phyloP scores from a whole-genome alignment of 2,113 vertebrate species.

The Spea bombifrons region DNA sequence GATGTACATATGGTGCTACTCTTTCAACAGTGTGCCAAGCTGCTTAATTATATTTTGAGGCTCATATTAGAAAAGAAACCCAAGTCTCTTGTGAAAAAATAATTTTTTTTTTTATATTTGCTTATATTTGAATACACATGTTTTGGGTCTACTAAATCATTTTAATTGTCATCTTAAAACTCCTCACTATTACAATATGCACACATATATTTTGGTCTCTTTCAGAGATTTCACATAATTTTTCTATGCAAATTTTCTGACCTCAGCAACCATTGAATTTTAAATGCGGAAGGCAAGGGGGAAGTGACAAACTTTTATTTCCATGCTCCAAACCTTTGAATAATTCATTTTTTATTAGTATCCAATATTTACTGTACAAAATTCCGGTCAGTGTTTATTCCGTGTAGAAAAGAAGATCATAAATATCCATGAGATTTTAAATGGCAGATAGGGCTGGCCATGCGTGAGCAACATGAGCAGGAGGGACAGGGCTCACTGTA shows the following conservation, averaged over 20 bases:
- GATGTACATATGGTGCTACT: too few relatives aligned
- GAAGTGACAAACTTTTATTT: constrained; percentile 20
- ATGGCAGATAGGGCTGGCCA: constrained; percentile 32
- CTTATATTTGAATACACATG: too few relatives aligned
- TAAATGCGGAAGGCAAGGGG: background rate
- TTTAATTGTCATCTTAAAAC: too few relatives aligned
- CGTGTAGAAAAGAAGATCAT: constrained; percentile 25
- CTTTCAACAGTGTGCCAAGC: too few relatives aligned
- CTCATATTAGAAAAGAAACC: too few relatives aligned
- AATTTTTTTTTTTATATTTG: too few relatives aligned
- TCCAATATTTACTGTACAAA: constrained; percentile 34
- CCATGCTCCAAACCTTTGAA: constrained; percentile 1
- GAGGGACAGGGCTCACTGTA: constrained; percentile 3
- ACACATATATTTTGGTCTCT: too few relatives aligned
- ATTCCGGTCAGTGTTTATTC: constrained; percentile 32
- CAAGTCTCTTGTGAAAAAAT: too few relatives aligned
- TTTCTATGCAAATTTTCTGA: background rate
- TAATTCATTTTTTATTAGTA: constrained; percentile 27
- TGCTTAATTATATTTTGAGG: too few relatives aligned
- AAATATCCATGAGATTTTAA: constrained; percentile 41
- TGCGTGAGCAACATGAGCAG: constrained; percentile 17
- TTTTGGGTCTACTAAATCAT: too few relatives aligned
- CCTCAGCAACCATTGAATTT: background rate
- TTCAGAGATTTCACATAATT: too few relatives aligned
- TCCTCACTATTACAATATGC: too few relatives aligned